Evolutionary conservation across 2,797 vertebrate species (phyloP), one percentile per base, ranked within the genome.

Genomic region (Eulemur mongoz): DNA sequence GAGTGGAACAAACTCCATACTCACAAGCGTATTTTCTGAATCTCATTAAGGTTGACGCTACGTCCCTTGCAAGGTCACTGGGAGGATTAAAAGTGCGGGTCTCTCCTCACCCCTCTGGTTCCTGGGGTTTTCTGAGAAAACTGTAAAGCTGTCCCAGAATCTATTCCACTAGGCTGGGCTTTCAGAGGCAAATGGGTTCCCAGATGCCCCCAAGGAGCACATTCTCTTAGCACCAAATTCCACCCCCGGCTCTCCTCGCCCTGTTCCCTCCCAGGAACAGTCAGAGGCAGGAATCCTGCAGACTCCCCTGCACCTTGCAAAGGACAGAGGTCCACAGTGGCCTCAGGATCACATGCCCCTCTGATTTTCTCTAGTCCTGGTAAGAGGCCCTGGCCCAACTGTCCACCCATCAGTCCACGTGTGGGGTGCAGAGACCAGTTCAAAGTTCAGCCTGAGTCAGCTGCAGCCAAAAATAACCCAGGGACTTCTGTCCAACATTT

Each of bases 31-130:
- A 10, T 35, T 54, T 27, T 54, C 50, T 79, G 76, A 54, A 54
- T 54, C 76, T 54, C 76, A 54, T 35, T 54, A 54, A 79, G 22
- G 76, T 38, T 54, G 50, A 54, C 2, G 9, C 2, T 4, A 0
- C 0, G 27, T 0, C 13, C 59, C 69, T 7, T 3, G 9, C 54
- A 17, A 45, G 9, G 38, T 20, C 32, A 27, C 0, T 0, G 13
- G 7, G 57, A 35, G 57, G 72, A 35, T 23, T 17, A 18, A 38
- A 23, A 27, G 12, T 8, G 23, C 75, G 15, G 10, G 57, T 20
- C 54, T 57, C 35, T 87, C 69, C 32, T 73, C 38, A 20, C 25
- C 69, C 50, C 22, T 65, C 38, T 3, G 2, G 22, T 35, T 54
- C 69, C 38, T 5, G 18, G 45, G 43, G 35, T 38, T 69, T 48